phyloP scores from a whole-genome alignment of 2,113 vertebrate species.

The Odobenus rosmarus region DNA sequence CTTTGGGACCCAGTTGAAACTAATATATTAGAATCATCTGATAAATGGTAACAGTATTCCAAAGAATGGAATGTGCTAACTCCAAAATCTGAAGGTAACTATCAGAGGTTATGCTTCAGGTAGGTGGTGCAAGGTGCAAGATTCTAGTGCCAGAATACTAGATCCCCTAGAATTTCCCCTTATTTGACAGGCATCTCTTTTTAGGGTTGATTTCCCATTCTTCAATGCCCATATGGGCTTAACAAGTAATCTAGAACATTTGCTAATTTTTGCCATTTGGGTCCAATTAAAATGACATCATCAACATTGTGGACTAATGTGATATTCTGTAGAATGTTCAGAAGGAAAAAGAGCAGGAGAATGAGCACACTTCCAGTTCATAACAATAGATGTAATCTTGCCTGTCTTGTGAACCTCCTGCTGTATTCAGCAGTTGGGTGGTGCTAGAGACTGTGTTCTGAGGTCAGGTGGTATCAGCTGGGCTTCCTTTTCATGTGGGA shows the following conservation, averaged over 20 bases:
- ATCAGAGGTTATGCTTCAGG: neutral
- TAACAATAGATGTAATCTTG: neutral
- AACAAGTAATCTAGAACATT: neutral
- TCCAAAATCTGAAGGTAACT: neutral
- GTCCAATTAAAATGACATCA: neutral
- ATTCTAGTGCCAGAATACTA: neutral
- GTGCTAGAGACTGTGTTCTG: neutral
- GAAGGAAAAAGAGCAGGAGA: conserved; percentile 33
- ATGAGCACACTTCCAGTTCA: neutral
- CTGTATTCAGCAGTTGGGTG: neutral
- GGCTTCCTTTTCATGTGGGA: neutral
- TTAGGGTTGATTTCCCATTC: neutral
- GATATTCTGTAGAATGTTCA: neutral
- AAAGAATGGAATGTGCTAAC: neutral
- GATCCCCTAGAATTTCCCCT: neutral
- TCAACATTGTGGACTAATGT: neutral
- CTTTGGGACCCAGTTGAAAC: neutral
- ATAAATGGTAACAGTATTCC: neutral
- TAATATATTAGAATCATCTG: neutral
- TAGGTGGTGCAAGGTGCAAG: neutral
- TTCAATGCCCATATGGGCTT: neutral
- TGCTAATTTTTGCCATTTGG: neutral
- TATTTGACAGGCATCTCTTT: neutral
- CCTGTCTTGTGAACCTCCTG: neutral
- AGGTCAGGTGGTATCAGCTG: neutral